Evolutionary conservation across 2,797 vertebrate species (phyloP).

Genomic region (Manis javanica): DNA sequence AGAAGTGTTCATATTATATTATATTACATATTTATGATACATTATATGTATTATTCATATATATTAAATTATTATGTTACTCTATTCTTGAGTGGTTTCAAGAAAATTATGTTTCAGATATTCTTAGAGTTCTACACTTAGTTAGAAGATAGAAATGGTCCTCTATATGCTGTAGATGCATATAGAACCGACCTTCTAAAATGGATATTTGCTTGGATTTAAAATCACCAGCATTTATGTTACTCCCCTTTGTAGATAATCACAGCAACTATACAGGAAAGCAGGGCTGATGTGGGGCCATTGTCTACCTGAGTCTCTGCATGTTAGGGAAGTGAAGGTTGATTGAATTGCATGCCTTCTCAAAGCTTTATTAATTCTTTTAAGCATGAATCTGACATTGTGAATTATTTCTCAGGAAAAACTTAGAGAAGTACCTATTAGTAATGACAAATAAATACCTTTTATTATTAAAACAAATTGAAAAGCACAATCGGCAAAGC

Average conservation of each 20-base stretch:
- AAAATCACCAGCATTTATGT: background rate
- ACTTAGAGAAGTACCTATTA: conserved; percentile 77
- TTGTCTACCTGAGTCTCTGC: background rate
- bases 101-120: background rate
- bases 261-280: background rate
- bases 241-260: background rate
- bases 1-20: background rate
- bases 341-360: background rate
- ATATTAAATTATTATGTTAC: background rate
- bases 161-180: background rate
- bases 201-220: background rate
- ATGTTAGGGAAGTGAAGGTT: background rate
- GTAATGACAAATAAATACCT: conserved; percentile 65
- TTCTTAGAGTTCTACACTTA: background rate
- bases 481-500: conserved; percentile 74
- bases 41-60: background rate
- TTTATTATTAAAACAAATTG: conserved; percentile 47
- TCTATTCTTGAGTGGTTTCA: background rate
- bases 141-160: background rate
- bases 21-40: background rate
- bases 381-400: background rate
- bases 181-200: background rate
- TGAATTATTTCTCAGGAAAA: conserved; percentile 70
- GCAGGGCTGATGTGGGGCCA: background rate
- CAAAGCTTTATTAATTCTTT: background rate